Percentiles rank a stretch among this genome's conserved stretches.
phyloP scores from a whole-genome alignment of 2,113 vertebrate genomes.

The Probosciger aterrimus region DNA sequence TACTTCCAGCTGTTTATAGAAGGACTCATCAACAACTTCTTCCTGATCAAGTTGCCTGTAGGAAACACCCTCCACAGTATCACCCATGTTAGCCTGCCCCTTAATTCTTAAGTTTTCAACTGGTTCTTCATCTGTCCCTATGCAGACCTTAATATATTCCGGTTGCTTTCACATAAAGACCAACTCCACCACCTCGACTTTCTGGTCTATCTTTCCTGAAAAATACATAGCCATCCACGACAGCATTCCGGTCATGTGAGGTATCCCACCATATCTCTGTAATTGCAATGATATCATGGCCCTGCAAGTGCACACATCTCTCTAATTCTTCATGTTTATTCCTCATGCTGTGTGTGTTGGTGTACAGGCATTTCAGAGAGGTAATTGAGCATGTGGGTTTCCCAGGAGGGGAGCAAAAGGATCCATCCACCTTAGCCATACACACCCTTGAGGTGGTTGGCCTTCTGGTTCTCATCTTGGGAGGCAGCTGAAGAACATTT shows the following conservation, averaged over 20 bases:
- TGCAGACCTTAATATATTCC: not conserved
- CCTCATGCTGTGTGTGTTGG: not conserved
- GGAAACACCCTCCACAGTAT: not conserved
- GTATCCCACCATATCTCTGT: not conserved
- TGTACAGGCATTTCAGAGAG: not conserved
- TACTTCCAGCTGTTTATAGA: not conserved
- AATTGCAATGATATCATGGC: not conserved
- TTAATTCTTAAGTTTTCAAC: not conserved
- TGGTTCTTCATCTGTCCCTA: not conserved
- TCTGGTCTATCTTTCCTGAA: not conserved
- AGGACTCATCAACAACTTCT: not conserved
- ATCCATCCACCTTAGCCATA: not conserved
- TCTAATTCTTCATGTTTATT: not conserved
- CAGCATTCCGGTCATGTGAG: not conserved
- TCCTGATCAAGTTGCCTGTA: not conserved
- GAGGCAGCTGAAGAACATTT: not conserved
- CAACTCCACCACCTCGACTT: not conserved
- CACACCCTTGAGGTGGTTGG: not conserved
- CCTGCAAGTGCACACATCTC: not conserved
- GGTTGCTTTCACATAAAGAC: not conserved
- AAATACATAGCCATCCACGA: not conserved
- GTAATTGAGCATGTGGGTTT: not conserved
- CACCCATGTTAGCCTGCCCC: not conserved
- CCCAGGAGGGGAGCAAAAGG: not conserved
- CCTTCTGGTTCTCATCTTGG: not conserved